Evolutionary conservation across 1,140 invertebrate species (phyloP).

Genomic region (Zaprionus africanus): DNA sequence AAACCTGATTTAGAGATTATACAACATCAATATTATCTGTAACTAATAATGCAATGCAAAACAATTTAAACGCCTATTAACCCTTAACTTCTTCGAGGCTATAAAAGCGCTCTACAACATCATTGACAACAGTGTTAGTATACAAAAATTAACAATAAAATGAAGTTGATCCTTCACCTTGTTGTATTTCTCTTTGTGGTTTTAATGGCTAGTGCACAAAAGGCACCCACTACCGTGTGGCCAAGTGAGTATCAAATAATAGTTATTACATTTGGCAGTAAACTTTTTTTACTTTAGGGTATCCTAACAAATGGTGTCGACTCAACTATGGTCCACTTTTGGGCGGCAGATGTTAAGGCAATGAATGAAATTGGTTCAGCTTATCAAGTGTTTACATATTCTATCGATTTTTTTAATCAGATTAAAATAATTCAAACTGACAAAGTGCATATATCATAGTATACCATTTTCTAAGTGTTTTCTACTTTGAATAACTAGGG

Average conservation of each 20-base stretch:
- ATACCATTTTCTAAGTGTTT: no score
- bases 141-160: neutral
- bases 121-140: neutral
- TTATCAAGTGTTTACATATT: neutral
- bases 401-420: no score
- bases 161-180: neutral
- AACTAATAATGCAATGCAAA: neutral
- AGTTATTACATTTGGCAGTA: neutral
- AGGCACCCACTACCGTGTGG: neutral
- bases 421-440: no score
- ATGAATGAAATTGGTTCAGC: neutral
- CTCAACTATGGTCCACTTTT: neutral
- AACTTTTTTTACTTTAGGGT: neutral
- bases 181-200: neutral
- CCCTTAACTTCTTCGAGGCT: neutral
- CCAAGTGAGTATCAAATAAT: neutral
- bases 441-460: no score
- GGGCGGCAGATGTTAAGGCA: slow-evolving; percentile 7
- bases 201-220: neutral
- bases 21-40: neutral
- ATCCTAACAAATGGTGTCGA: slow-evolving; percentile 22
- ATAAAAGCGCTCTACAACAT: neutral
- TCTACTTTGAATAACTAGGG: no score
- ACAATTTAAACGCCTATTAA: neutral
- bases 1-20: neutral